Evolutionary conservation across 2,797 vertebrate species (phyloP), one percentile per base, ranked within the genome.

Genomic region (Lagorchestes hirsutus): DNA sequence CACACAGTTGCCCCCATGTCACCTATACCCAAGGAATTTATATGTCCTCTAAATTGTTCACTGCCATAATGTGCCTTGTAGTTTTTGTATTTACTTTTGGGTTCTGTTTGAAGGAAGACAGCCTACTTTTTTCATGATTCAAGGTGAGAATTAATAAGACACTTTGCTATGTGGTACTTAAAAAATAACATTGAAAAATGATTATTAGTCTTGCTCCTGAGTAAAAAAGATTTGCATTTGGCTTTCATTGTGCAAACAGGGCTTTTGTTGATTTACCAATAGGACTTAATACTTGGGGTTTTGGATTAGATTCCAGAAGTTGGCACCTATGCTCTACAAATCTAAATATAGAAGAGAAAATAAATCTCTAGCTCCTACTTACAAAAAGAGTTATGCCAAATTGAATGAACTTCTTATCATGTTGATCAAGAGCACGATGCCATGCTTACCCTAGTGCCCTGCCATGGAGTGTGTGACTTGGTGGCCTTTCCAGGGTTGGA

Each of bases 341-440:
- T 98, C 97, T 95, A 97, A 98, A 96, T 96, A 96, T 96, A 97
- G 97, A 95, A 97, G 97, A 31, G 96, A 98, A 98, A 98, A 98
- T 98, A 98, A 99, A 98, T 98, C 98, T 98, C 97, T 97, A 98
- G 97, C 4, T 98, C 90, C 54, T 97, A 97, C 97, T 98, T 98
- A 96, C 46, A 98, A 98, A 98, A 98, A 99, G 98, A 98, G 99
- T 98, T 98, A 98, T 97, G 97, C 96, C 93, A 97, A 98, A 98
- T 98, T 99, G 98, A 98, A 99, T 98, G 98, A 98, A 99, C 98
- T 99, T 98, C 98, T 96, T 46, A 0, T 93, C 97, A 97, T 98
- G 97, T 97, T 97, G 97, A 98, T 97, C 97, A 91, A 97, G 91
- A 97, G 98, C 97, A 98, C 97, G 98, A 98, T 96, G 95, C 95